Conservation (phyloP, 2,888 invertebrate species). For the Xanthia icteritia region DNA sequence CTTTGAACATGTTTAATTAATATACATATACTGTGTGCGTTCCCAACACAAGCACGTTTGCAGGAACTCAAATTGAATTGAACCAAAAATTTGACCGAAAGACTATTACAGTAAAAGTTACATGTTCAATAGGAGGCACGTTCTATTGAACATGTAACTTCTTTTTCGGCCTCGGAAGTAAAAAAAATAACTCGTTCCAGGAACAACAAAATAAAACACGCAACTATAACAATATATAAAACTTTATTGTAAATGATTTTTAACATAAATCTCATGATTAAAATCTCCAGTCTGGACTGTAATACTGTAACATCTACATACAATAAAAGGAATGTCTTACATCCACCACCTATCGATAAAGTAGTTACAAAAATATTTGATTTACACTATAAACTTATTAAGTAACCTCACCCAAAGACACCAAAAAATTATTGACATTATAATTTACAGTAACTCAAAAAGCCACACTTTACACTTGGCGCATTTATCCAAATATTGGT, state of each 20-base stretch:
- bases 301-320: constrained; percentile 60
- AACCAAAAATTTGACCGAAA: too few species aligned
- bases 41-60: too few species aligned
- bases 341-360: constrained; percentile 70
- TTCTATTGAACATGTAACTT: too few species aligned
- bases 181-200: not conserved
- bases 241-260: constrained; percentile 64
- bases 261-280: constrained; percentile 67
- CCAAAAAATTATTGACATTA: constrained; percentile 19
- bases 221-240: constrained; percentile 67
- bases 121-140: too few species aligned
- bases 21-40: too few species aligned
- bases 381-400: constrained; percentile 25
- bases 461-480: not conserved
- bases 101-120: too few species aligned
- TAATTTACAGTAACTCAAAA: constrained; percentile 15
- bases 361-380: constrained; percentile 52
- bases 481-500: constrained; percentile 9
- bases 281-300: constrained; percentile 66
- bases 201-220: constrained; percentile 17
- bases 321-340: constrained; percentile 62
- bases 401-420: constrained; percentile 44
- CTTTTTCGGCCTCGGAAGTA: too few species aligned
- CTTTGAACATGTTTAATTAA: too few species aligned
- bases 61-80: too few species aligned